Conservation (phyloP, 2,113 vertebrate species). For the Cheilinus undulatus region DNA sequence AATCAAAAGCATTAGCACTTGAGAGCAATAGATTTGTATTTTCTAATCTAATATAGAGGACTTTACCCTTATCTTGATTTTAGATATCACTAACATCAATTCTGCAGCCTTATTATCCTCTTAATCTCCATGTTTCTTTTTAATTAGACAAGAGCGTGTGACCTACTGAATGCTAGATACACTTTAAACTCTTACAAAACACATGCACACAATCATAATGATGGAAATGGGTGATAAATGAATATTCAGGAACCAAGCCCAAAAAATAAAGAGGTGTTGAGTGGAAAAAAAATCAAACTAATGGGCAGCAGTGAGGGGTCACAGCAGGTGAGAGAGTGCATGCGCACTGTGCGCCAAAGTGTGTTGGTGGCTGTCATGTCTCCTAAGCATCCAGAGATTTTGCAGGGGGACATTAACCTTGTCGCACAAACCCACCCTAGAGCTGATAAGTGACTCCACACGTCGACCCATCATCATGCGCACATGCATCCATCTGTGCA, state of each 20-base stretch:
- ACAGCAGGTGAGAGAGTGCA: not conserved
- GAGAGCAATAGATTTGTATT: not conserved
- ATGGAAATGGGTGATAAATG: too few relatives aligned
- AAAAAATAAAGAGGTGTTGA: conserved; percentile 1
- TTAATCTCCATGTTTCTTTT: not conserved
- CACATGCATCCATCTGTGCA: not conserved
- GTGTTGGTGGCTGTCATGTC: conserved; percentile 15
- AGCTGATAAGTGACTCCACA: conserved; percentile 58
- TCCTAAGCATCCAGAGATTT: conserved; percentile 36
- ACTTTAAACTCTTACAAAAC: too few relatives aligned
- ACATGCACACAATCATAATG: too few relatives aligned
- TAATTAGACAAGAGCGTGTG: not conserved
- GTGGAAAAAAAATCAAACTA: not conserved
- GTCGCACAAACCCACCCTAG: conserved; percentile 25
- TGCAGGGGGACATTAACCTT: conserved; percentile 60
- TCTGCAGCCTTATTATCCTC: not conserved
- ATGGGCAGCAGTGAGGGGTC: conserved; percentile 3
- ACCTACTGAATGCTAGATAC: not conserved
- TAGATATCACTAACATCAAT: not conserved
- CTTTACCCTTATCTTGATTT: not conserved
- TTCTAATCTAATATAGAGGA: not conserved
- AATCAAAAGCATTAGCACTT: not conserved
- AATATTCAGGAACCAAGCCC: not conserved
- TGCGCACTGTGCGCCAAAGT: not conserved
- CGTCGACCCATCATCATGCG: conserved; percentile 6